phyloP scores from a whole-genome alignment of 2,113 vertebrate genomes.

The Sturnira hondurensis region DNA sequence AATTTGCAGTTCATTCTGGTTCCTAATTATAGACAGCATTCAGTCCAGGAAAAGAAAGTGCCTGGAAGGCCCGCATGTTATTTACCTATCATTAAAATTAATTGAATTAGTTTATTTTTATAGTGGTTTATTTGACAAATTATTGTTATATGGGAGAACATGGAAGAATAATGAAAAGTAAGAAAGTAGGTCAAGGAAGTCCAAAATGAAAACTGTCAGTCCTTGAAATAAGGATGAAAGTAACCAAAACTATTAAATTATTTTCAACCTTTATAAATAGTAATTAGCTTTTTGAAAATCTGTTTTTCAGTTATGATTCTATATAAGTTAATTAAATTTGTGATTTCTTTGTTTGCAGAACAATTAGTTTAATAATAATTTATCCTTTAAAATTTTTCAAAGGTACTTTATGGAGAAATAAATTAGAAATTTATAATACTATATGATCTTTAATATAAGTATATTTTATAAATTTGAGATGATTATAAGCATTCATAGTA shows the following conservation, averaged over 20 bases:
- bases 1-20: not conserved
- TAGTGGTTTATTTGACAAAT: not conserved
- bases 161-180: not conserved
- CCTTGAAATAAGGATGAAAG: not conserved
- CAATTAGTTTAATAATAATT: not conserved
- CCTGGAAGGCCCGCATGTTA: not conserved
- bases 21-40: not conserved
- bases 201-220: not conserved
- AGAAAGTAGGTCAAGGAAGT: not conserved
- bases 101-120: not conserved
- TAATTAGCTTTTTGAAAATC: slow-evolving; percentile 16
- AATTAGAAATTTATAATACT: not conserved
- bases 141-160: not conserved
- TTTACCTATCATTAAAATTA: not conserved
- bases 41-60: not conserved
- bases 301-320: not conserved
- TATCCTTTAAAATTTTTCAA: not conserved
- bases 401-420: not conserved
- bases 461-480: not conserved
- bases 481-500: not conserved
- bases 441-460: not conserved
- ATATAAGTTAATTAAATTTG: slow-evolving; percentile 13
- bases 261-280: slow-evolving; percentile 5
- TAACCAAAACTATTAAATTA: not conserved
- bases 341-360: not conserved